A percentile compares a stretch with the other conserved stretches of the same genome.
These are phyloP conservation scores for Brachyrhaphis roseni DNA, from an alignment of 2,797 vertebrate species.

Conservation along the genomic window DNA sequence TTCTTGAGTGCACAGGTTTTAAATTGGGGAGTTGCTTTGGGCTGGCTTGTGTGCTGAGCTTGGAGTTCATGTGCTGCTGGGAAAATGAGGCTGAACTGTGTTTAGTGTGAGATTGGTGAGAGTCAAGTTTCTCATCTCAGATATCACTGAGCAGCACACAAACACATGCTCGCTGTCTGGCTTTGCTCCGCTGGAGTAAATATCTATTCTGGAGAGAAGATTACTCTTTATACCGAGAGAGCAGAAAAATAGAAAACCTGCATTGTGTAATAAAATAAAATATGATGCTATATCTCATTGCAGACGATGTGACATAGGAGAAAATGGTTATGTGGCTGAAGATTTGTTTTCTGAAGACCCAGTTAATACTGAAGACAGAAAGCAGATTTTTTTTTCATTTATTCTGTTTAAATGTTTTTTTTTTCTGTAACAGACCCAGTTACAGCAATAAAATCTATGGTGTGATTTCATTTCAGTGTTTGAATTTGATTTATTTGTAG, in stretches of 20 bases:
- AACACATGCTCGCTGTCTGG: slow-evolving; percentile 17
- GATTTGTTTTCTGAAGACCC: background rate
- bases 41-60: slow-evolving; percentile 21
- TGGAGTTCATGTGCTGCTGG: slow-evolving; percentile 30
- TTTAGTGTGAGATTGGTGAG: slow-evolving; percentile 26
- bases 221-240: slow-evolving; percentile 1
- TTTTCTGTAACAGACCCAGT: background rate
- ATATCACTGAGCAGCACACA: slow-evolving; percentile 30
- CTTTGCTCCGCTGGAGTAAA: slow-evolving; percentile 30
- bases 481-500: background rate
- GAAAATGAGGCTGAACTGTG: slow-evolving; percentile 38
- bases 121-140: slow-evolving; percentile 37
- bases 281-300: background rate
- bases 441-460: background rate
- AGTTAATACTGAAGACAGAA: background rate
- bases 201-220: background rate
- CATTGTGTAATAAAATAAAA: slow-evolving; percentile 1
- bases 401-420: background rate
- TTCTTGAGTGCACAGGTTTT: slow-evolving; percentile 38
- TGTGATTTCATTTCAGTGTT: background rate
- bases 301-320: background rate
- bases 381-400: background rate
- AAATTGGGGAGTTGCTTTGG: slow-evolving; percentile 26
- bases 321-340: slow-evolving; percentile 2
- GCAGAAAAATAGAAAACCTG: slow-evolving; percentile 1